Base-by-base conservation (phyloP, 2,113 vertebrate species). In the Mionectes macconnelli region DNA sequence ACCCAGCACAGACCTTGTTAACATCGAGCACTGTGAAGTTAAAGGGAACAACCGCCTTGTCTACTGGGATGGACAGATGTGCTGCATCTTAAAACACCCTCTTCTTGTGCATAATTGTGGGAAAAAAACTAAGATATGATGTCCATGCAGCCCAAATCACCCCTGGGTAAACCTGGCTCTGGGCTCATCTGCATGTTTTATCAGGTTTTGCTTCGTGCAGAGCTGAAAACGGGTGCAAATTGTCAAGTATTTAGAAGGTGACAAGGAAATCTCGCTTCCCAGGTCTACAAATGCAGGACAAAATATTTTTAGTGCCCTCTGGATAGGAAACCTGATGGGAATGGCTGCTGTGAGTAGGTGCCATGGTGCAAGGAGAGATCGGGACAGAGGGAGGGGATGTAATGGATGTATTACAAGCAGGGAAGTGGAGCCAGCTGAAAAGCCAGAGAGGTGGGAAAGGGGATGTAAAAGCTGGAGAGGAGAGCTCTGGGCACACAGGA, bases 21-120 rank as follows among this genome's bases (percentile, higher is more conserved):
- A 37, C 14, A 16, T 4, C 0, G 2, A 63, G 44, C 55, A 44
- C 15, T 0, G 1, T 37, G 44, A 59, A 4, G 47, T 7, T 30
- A 37, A 57, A 35, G 57, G n/a, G 57, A 23, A 35, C 23, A 37
- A 35, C 21, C 14, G 3, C 55, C 37, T 11, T 14, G 13, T 16
- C 52, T 67, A 30, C 10, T 1, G 0, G 44, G 33, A 24, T 13
- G 33, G 50, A 50, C 14, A 50, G 62, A 70, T 40, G 31, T 1
- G 4, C 1, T 27, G 45, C 16, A 50, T 15, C 22, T 81, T 60
- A 59, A 80, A 59, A 40, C 28, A 55, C 4, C 8, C 4, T 87
- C 31, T 69, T 57, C 31, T 52, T 53, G 5, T 6, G 24, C 7
- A 4, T n/a, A 64, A 44, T 3, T 33, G 40, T 3, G 3, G 23